A percentile compares a stretch with the other conserved stretches of the same genome.
phyloP scores from a whole-genome alignment of 2,888 invertebrate species.

The Acrocera orbiculus region DNA sequence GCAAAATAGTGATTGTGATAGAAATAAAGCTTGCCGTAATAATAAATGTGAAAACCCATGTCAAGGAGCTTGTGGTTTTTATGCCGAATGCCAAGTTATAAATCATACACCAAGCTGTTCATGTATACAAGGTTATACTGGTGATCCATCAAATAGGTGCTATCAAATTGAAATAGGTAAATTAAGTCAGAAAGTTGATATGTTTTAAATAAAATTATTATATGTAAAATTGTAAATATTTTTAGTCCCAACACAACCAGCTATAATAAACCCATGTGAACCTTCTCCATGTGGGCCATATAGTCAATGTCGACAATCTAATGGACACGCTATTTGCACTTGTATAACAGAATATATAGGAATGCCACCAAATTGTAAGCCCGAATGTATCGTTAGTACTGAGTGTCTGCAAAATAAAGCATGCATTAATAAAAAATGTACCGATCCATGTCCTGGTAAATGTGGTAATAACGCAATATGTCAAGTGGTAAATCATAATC shows the following conservation, averaged over 20 bases:
- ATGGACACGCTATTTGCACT: slow-evolving; percentile 44
- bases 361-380: slow-evolving; percentile 44
- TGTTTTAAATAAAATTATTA: background rate
- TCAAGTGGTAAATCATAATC: slow-evolving; percentile 48
- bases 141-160: slow-evolving; percentile 53
- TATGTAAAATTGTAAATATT: slow-evolving; percentile 11
- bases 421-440: slow-evolving; percentile 44
- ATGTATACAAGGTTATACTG: slow-evolving; percentile 53
- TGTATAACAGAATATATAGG: slow-evolving; percentile 44
- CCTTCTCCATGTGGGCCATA: slow-evolving; percentile 52
- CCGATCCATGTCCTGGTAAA: slow-evolving; percentile 47
- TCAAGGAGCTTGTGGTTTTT: slow-evolving; percentile 56
- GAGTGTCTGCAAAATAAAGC: slow-evolving; percentile 47
- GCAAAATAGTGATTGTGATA: slow-evolving; percentile 56
- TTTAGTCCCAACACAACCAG: too few relatives aligned
- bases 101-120: slow-evolving; percentile 63
- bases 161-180: slow-evolving; percentile 22
- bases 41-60: slow-evolving; percentile 67
- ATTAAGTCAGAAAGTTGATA: slow-evolving; percentile 9
- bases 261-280: slow-evolving; percentile 35
- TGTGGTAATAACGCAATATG: slow-evolving; percentile 48
- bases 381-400: slow-evolving; percentile 47
- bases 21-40: slow-evolving; percentile 53
- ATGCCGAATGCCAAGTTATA: slow-evolving; percentile 54
- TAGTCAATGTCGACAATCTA: slow-evolving; percentile 42